Evolutionary conservation across 2,888 invertebrate species (phyloP).

Genomic region (Seira sanloemensis): DNA sequence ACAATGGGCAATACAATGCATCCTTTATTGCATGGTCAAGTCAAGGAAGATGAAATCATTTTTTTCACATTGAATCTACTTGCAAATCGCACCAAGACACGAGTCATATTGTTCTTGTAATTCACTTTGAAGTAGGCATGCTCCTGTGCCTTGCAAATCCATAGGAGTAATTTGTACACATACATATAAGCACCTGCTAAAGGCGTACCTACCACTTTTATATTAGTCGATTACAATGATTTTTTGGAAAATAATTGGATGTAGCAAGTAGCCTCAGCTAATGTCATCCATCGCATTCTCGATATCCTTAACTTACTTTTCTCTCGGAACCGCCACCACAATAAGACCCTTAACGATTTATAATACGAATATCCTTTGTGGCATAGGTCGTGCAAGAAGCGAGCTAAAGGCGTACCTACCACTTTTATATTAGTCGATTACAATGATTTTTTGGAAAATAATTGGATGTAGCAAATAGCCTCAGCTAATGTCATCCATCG

Average conservation of each 20-base stretch:
- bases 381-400: conserved; percentile 6
- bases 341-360: conserved; percentile 22
- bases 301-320: conserved; percentile 49
- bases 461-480: conserved; percentile 12
- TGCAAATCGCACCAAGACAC: conserved; percentile 12
- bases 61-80: conserved; percentile 17
- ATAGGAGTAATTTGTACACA: neutral
- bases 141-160: neutral
- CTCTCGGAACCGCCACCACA: neutral
- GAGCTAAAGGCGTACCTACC: neutral
- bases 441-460: neutral
- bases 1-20: conserved; percentile 20
- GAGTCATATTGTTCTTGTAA: neutral
- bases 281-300: conserved; percentile 39
- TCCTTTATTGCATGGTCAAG: conserved; percentile 51
- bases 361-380: neutral
- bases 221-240: neutral
- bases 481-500: conserved; percentile 37
- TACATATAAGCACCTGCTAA: neutral
- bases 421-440: neutral
- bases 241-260: neutral
- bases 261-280: conserved; percentile 22
- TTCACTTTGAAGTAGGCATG: neutral
- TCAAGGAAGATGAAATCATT: conserved; percentile 53
- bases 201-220: neutral